Evolutionary conservation across 1,140 invertebrate species (phyloP), one percentile per base, ranked within the genome.

Genomic region (Eueides isabella): DNA sequence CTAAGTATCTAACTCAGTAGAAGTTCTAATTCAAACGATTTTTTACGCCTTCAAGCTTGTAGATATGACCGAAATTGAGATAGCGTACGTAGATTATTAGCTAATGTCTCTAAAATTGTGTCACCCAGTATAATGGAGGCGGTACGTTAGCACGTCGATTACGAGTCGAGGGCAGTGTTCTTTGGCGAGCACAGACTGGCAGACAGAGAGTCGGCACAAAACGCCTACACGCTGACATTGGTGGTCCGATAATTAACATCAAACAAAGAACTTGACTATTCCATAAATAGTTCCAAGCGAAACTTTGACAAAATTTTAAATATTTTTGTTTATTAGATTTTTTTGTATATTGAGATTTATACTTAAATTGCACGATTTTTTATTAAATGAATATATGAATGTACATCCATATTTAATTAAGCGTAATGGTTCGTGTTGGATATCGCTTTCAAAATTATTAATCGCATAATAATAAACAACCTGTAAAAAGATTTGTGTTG

Each of bases 51-150:
- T 55, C 23, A 55, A 55, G 26, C 19, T 55, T 55, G 48, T 26
- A 69, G 78, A 80, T 80, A 74, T 72, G 77, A 72, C 75, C 79
- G 72, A 85, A 86, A 83, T 86, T 76, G 78, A 80, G 76, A 79
- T 85, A 87, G 75, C 74, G 76, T 88, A 86, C 81, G 84, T 79
- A 84, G 79, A 87, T 85, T 87, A 85, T 89, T 92, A 85, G 87
- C 82, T 89, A 89, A 90, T 90, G 83, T 89, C 85, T 86, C 80
- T 85, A 88, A 87, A 92, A 90, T 91, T 92, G 88, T 90, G 89
- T 90, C 90, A 90, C 87, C 85, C 82, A 86, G 84, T 82, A 82
- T 81, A 74, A 89, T 78, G 85, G 87, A 87, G 88, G 88, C 86
- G 86, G 85, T 84, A 66, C 84, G 85, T 88, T 85, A 87, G 81